phyloP scores from a whole-genome alignment of 2,113 vertebrate species.

The Peromyscus maniculatus region DNA sequence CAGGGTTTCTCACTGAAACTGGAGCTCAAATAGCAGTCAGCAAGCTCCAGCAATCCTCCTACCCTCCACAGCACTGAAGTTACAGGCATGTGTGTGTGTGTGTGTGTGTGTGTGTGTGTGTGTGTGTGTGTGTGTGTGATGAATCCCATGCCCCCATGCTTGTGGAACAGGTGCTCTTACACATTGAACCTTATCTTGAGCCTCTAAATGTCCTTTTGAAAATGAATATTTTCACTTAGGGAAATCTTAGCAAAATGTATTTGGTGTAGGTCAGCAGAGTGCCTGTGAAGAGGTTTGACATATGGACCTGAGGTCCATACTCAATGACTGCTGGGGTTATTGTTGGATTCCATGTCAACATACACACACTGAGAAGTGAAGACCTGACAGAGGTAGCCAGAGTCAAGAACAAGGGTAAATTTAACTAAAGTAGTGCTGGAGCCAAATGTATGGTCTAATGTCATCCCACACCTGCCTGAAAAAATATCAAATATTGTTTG shows the following conservation, averaged over 20 bases:
- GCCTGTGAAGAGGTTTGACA: neutral
- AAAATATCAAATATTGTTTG: neutral
- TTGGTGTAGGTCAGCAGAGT: neutral
- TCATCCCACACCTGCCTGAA: neutral
- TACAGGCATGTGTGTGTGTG: neutral
- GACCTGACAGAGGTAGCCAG: fast-evolving
- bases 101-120: too few species aligned
- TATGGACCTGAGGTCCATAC: neutral
- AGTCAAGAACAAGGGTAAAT: neutral
- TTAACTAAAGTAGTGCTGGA: neutral
- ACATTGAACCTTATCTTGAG: too few species aligned
- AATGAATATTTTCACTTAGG: neutral
- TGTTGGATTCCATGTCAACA: fast-evolving
- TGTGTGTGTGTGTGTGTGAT: neutral
- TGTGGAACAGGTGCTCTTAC: too few species aligned
- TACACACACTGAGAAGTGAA: neutral
- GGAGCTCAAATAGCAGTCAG: neutral
- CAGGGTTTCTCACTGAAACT: too few species aligned
- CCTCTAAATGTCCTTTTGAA: neutral
- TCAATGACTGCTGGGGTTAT: neutral
- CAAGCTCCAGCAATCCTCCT: neutral
- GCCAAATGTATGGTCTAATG: neutral
- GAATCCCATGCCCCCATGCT: neutral
- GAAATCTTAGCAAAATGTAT: conserved; percentile 4
- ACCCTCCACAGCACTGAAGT: neutral